Evolutionary conservation across 2,113 vertebrate genomes (phyloP), one percentile per base, ranked within the genome.

Genomic region (Chitala chitala): DNA sequence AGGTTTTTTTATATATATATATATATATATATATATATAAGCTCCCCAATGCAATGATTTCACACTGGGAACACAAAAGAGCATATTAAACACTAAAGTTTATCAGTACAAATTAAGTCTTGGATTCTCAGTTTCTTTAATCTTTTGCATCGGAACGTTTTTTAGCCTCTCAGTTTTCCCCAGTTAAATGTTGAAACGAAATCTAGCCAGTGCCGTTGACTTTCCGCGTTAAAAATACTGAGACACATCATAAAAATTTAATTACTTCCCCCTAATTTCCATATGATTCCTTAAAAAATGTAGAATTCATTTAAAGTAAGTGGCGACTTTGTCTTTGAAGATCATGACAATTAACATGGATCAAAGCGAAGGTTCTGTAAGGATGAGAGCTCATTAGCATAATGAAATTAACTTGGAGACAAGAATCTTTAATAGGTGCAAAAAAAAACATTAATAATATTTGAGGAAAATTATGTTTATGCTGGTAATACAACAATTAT

Each of bases 271-370:
- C 89, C 93, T 98, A 94, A 98, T 98, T 98, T 98, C 95, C 94
- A 95, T 98, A 93, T 92, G 93, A 96, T 97, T 96, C 92, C 92
- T 93, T 93, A 95, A 94, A 98, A 98, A 94, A 96, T 94, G 93
- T 96, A 94, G 96, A 96, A 97, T 95, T 95, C 91, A 93, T 98
- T 96, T 96, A 95, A 98, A 97, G 94, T 94, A 95, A 96, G 94
- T 94, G 92, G 94, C 93, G 95, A 98, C 95, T 96, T 97, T 96
- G 96, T 98, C 96, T 98, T 99, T 99, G 96, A 98, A 99, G 96
- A 98, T 96, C 94, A 94, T 86, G 93, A 98, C 96, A 94, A 98
- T 95, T 93, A 96, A 93, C 92, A 91, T 84, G 94, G 96, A 98
- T 99, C 96, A 99, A 98, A 99, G 95, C 90, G 81, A 93, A 94